phyloP scores from a whole-genome alignment of 1,140 invertebrate genomes.

The Batillaria attramentaria region DNA sequence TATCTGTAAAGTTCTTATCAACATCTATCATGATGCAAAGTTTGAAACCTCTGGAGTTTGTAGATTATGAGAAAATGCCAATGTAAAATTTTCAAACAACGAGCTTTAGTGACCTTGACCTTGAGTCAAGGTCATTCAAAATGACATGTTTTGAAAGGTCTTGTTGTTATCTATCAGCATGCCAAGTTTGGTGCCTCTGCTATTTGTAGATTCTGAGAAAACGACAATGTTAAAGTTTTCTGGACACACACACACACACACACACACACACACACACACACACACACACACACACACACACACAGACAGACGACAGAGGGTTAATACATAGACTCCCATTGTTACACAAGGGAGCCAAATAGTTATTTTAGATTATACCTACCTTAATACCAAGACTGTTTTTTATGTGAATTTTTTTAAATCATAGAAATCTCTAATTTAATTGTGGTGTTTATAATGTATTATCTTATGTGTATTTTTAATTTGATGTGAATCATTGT shows the following conservation, averaged over 20 bases:
- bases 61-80: neutral
- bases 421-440: neutral
- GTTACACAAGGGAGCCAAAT: conserved; percentile 6
- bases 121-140: neutral
- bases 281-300: conserved; percentile 14
- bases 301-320: conserved; percentile 13
- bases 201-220: neutral
- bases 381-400: neutral
- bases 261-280: conserved; percentile 14
- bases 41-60: too few relatives aligned
- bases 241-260: conserved; percentile 14
- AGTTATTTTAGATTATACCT: neutral
- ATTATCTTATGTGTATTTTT: neutral
- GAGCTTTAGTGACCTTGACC: neutral
- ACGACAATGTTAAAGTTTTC: conserved; percentile 12
- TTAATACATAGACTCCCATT: neutral
- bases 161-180: too few relatives aligned
- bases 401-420: neutral
- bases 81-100: neutral
- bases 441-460: neutral
- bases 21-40: too few relatives aligned
- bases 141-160: neutral
- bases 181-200: neutral
- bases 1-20: too few relatives aligned
- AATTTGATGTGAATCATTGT: too few relatives aligned